These are phyloP conservation scores for Perdita meconis DNA, from an alignment of 2,888 invertebrate genomes.

Conservation along the genomic window DNA sequence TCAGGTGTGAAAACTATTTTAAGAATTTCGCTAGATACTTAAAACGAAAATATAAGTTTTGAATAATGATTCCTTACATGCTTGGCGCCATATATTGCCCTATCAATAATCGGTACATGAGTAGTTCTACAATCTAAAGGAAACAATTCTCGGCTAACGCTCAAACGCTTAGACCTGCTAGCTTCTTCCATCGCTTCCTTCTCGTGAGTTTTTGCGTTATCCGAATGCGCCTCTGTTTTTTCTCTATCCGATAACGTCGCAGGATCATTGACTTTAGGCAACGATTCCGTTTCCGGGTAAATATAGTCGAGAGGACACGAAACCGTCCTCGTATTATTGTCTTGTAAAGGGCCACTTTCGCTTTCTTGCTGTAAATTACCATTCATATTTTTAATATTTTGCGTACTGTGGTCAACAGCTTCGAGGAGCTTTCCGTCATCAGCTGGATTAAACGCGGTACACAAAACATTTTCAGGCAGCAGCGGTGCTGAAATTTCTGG, in stretches of 20 bases:
- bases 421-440: conserved; percentile 1
- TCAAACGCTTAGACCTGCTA: conserved; percentile 62
- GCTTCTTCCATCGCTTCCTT: conserved; percentile 14
- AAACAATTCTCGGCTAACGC: conserved; percentile 78
- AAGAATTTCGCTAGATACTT: conserved; percentile 10
- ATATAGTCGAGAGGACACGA: conserved; percentile 41
- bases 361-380: conserved; percentile 18
- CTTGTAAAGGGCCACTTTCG: conserved; percentile 1
- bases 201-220: conserved; percentile 10
- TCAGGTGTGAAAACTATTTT: not conserved
- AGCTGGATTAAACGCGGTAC: conserved; percentile 1
- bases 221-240: not conserved
- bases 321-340: conserved; percentile 5
- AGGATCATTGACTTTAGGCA: conserved; percentile 4
- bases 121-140: conserved; percentile 74
- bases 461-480: conserved; percentile 56
- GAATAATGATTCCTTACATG: conserved; percentile 73
- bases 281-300: conserved; percentile 18
- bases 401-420: not conserved
- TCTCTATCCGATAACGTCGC: not conserved
- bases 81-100: conserved; percentile 72
- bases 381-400: conserved; percentile 12
- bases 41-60: not conserved
- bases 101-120: conserved; percentile 74
- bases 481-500: conserved; percentile 73